Conservation (phyloP, 2,797 vertebrate species). For the Borostomias antarcticus region DNA sequence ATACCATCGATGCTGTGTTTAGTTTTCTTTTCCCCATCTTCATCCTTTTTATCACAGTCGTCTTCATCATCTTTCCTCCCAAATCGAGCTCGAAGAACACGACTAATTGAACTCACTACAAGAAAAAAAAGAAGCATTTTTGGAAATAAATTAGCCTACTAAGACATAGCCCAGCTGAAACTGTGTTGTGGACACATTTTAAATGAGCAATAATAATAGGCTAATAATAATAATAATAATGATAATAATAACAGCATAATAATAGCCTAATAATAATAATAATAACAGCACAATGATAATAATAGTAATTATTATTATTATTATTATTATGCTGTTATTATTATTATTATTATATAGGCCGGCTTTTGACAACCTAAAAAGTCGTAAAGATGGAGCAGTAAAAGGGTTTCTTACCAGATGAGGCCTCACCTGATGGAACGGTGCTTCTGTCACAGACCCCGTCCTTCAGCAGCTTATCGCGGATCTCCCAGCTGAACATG, state of each 20-base stretch:
- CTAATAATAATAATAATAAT: conserved; percentile 9
- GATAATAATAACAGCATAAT: conserved; percentile 11
- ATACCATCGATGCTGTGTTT: conserved; percentile 98
- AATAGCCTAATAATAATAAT: conserved; percentile 14
- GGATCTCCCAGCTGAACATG: conserved; percentile 98
- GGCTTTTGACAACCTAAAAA: background rate
- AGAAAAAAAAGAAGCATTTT: conserved; percentile 15
- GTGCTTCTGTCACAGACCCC: conserved; percentile 93
- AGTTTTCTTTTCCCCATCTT: conserved; percentile 90
- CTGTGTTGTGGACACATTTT: no score
- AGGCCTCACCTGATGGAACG: conserved; percentile 95
- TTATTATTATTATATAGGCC: no score
- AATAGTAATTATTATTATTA: background rate
- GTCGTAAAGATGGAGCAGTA: conserved; percentile 7
- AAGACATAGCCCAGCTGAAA: background rate
- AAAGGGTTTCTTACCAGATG: conserved; percentile 73
- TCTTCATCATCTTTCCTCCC: conserved; percentile 94
- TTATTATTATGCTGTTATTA: no score
- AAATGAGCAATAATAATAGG: background rate
- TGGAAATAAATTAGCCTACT: background rate
- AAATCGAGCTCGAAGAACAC: conserved; percentile 93
- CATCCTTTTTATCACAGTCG: conserved; percentile 91
- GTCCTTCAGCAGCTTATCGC: conserved; percentile 92
- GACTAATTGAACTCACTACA: conserved; percentile 97
- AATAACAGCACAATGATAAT: background rate